These are phyloP conservation scores for Tenthredo mesomela DNA, from an alignment of 2,888 invertebrate genomes.

Conservation along the genomic window DNA sequence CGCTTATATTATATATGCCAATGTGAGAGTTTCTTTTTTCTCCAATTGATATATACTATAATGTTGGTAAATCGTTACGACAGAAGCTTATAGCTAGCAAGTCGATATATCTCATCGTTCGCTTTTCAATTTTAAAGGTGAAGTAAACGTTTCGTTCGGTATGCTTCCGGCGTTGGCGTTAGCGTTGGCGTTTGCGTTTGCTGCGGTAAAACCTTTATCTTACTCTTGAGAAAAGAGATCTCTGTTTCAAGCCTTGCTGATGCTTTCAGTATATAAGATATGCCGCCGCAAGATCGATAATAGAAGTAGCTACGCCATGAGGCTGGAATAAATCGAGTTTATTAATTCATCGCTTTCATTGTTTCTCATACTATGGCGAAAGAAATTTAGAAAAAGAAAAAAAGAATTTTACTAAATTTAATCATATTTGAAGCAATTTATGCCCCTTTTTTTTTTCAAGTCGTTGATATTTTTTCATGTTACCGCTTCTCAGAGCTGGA, in stretches of 20 bases:
- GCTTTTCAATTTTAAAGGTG: constrained; percentile 32
- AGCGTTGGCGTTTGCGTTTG: constrained; percentile 30
- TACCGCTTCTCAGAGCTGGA: background rate
- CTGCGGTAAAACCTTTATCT: constrained; percentile 33
- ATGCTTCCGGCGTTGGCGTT: constrained; percentile 31
- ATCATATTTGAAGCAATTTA: background rate
- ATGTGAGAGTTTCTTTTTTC: background rate
- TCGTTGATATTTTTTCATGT: background rate
- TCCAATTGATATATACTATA: background rate
- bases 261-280: background rate
- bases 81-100: background rate
- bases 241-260: background rate
- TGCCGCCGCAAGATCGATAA: constrained; percentile 21
- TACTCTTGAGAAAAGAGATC: constrained; percentile 4
- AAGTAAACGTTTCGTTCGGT: constrained; percentile 34
- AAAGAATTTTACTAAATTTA: background rate
- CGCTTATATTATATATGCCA: background rate
- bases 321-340: background rate
- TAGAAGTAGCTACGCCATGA: background rate
- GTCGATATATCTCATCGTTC: background rate
- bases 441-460: background rate
- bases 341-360: too few relatives aligned
- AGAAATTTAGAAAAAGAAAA: background rate
- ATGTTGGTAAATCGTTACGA: background rate
- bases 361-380: background rate